These are phyloP conservation scores for Agriopis leucophaearia DNA, from an alignment of 2,888 invertebrate species.

Conservation along the genomic window DNA sequence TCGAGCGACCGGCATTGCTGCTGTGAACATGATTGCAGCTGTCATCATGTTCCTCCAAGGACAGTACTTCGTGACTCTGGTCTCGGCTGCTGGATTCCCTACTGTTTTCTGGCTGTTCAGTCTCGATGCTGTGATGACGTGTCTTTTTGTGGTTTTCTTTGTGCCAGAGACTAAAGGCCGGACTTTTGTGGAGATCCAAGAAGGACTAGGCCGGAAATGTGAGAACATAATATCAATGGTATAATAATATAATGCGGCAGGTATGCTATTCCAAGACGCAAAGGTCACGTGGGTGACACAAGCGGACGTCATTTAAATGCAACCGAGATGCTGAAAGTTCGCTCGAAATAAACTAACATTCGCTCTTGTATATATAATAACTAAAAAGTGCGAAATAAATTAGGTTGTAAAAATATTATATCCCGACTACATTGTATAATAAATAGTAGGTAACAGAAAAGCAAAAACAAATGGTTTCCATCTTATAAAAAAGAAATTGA, in stretches of 20 bases:
- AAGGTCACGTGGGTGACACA: background rate
- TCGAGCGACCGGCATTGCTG: conserved; percentile 58
- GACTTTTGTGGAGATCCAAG: conserved; percentile 68
- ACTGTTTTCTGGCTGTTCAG: conserved; percentile 43
- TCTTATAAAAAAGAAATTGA: too few species aligned
- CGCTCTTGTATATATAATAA: too few species aligned
- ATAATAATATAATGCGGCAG: background rate
- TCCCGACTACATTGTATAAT: too few species aligned
- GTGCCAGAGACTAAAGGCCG: conserved; percentile 74
- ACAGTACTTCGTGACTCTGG: conserved; percentile 62
- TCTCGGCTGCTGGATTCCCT: conserved; percentile 55
- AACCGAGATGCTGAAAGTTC: too few species aligned
- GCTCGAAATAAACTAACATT: too few species aligned
- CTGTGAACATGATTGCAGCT: conserved; percentile 31
- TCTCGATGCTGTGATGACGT: conserved; percentile 52
- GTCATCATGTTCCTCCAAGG: conserved; percentile 37
- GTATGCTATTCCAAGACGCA: background rate
- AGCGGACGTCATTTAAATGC: too few species aligned
- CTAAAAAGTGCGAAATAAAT: too few species aligned
- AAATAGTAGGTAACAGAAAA: too few species aligned
- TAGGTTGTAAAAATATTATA: too few species aligned
- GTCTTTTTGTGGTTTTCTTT: conserved; percentile 57
- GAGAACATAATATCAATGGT: conserved; percentile 3
- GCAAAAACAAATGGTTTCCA: too few species aligned
- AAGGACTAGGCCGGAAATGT: conserved; percentile 46